Base-by-base conservation (phyloP, 2,888 invertebrate species). In the Platycnemis pennipes region DNA sequence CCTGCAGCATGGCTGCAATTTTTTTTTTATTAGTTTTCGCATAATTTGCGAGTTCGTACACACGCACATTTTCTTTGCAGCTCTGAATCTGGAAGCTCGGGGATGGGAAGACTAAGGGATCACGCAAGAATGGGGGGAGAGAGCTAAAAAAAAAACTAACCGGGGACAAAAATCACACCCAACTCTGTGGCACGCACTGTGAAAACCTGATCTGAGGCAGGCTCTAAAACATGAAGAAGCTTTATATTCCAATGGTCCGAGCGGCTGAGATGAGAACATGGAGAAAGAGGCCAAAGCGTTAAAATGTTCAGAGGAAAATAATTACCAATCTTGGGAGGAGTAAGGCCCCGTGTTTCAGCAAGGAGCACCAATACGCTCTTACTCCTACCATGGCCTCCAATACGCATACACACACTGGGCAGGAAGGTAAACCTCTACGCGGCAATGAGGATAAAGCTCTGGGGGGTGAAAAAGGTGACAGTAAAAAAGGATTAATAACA, bases 141-240 rank as follows among this genome's bases (percentile, higher is more conserved):
- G 2, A 53, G 8, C 2, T n/a, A 63, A 3, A 37, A 4, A 37
- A 77, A 77, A 77, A 77, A 77, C 31, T 77, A 11, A 37, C 8
- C 77, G 77, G 37, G 77, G 37, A 37, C 37, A 37, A 77, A 31
- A 77, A 77, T 26, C n/a, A 63, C 7, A 63, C 77, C 77, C 37
- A 13, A 13, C 1, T 37, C 77, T 37, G 8, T 26, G 31, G 77
- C 77, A 69, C 69, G 69, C 69, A 69, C 69, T n/a, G 8, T 69
- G n/a, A 69, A 69, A 69, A 69, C 69, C 69, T 69, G 69, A 69
- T 69, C 69, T 31, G 31, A 69, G 69, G 69, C n/a, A n/a, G 31
- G 31, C 69, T 11, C 31, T 69, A 31, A 69, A 69, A 69, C 31
- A 31, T 31, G 69, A 69, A 11, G 69, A 69, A 69, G 69, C 5